Evolutionary conservation across 2,113 vertebrate genomes (phyloP).

Genomic region (Ophiodon elongatus): DNA sequence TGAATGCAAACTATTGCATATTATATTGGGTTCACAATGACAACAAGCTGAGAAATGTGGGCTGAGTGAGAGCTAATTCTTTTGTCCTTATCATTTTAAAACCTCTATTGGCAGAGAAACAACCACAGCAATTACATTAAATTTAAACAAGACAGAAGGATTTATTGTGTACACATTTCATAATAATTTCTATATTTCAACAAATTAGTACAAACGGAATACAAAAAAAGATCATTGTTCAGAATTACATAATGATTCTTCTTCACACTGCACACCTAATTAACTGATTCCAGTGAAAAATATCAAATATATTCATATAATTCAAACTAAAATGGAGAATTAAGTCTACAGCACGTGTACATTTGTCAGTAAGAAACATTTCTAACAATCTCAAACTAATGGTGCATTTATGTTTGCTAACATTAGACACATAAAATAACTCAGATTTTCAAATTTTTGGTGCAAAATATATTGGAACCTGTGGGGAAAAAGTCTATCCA

Average conservation of each 20-base stretch:
- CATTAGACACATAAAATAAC: neutral
- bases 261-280: neutral
- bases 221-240: neutral
- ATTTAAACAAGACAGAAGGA: neutral
- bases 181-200: neutral
- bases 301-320: neutral
- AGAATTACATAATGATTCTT: neutral
- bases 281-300: neutral
- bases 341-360: neutral
- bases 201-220: neutral
- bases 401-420: slow-evolving; percentile 1
- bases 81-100: neutral
- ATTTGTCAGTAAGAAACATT: neutral
- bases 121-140: neutral
- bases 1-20: neutral
- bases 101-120: slow-evolving; percentile 5
- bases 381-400: slow-evolving; percentile 14
- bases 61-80: neutral
- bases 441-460: neutral
- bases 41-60: neutral
- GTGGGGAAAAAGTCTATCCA: neutral
- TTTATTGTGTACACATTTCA: slow-evolving; percentile 5
- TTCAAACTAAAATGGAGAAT: slow-evolving; percentile 1
- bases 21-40: neutral
- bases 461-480: neutral